Percentiles rank a stretch among this genome's conserved stretches.
Conservation (phyloP, 2,888 invertebrate species). For the Acanthopleura granulata region DNA sequence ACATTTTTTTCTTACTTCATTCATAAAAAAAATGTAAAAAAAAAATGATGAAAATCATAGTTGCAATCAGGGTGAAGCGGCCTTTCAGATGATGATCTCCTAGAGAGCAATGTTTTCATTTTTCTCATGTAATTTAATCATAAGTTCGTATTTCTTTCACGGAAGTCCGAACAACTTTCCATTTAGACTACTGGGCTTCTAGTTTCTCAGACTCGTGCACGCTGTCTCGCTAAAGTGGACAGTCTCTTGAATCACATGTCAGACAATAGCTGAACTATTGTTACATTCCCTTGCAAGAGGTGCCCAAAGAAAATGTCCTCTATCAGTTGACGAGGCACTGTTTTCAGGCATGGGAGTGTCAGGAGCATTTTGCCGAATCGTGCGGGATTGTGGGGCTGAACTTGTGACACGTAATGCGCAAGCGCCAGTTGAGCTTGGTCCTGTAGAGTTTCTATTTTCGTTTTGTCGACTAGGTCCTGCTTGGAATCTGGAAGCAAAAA, state of each 20-base stretch:
- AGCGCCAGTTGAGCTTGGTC: conserved; percentile 47
- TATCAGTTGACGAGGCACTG: conserved; percentile 28
- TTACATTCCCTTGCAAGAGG: neutral
- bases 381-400: conserved; percentile 35
- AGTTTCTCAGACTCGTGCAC: no score
- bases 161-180: no score
- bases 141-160: no score
- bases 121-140: no score
- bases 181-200: no score
- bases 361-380: conserved; percentile 43
- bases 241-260: neutral
- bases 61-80: no score
- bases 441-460: conserved; percentile 36
- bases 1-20: no score
- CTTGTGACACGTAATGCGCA: conserved; percentile 43
- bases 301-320: conserved; percentile 32
- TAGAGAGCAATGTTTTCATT: no score
- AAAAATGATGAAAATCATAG: no score
- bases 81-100: no score
- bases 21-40: no score
- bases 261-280: conserved; percentile 2
- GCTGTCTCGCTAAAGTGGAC: no score
- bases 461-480: conserved; percentile 30
- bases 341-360: conserved; percentile 33
- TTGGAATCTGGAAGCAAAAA: conserved; percentile 32